These are phyloP conservation scores for Rhorus exstirpatorius DNA, from an alignment of 2,888 invertebrate genomes.

Conservation along the genomic window DNA sequence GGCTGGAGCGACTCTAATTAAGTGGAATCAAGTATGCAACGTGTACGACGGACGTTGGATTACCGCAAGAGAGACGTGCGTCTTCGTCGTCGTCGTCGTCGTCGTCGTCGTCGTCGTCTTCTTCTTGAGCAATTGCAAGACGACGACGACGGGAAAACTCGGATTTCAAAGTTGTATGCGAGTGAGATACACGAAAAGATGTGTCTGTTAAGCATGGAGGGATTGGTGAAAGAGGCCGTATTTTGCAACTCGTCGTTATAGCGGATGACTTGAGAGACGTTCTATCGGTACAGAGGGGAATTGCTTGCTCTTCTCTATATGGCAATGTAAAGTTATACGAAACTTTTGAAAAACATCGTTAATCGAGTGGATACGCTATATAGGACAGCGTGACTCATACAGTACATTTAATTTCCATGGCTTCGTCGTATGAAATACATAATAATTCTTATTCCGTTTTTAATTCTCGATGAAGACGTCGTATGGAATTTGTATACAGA, in stretches of 20 bases:
- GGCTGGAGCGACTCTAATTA: slow-evolving; percentile 81
- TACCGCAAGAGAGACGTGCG: slow-evolving; percentile 45
- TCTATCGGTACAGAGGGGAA: slow-evolving; percentile 44
- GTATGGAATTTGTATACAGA: too few relatives aligned
- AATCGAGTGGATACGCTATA: slow-evolving; percentile 50
- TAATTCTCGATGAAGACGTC: neutral
- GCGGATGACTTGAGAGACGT: slow-evolving; percentile 37
- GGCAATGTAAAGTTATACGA: slow-evolving; percentile 74
- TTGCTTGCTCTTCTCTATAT: slow-evolving; percentile 32
- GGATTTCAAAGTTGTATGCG: slow-evolving; percentile 11
- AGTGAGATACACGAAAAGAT: slow-evolving; percentile 18
- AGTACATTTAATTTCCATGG: slow-evolving; percentile 8
- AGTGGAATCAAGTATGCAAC: slow-evolving; percentile 82
- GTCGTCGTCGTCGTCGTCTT: slow-evolving; percentile 17
- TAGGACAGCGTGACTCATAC: neutral
- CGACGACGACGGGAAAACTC: slow-evolving; percentile 2
- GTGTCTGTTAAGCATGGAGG: neutral
- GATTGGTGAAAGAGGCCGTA: slow-evolving; percentile 2
- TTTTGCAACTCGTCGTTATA: neutral
- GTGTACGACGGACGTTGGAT: slow-evolving; percentile 75
- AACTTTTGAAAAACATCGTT: slow-evolving; percentile 75
- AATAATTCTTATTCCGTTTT: neutral
- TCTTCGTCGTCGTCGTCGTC: neutral
- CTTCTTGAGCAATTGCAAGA: neutral
- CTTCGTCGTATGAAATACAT: neutral